Evolutionary conservation across 2,113 vertebrate species (phyloP), one percentile per base, ranked within the genome.

Genomic region (Eulemur rufifrons): DNA sequence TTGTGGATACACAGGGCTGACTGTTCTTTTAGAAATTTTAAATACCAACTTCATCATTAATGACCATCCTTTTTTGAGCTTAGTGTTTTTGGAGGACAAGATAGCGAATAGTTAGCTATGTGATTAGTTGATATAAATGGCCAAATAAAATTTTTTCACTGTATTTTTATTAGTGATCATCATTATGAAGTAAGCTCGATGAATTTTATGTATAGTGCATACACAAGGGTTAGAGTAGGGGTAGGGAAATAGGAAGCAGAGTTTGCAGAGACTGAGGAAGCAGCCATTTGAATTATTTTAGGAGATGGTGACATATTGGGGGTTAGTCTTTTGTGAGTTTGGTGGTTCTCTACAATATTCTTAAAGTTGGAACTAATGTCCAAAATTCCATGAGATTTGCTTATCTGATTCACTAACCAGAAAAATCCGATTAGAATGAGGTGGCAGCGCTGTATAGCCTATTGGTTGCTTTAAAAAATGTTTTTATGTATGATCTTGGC

Each of bases 381-480:
- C 66, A 82, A 32, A 82, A 87, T 34, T 92, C 47, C 23, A 1
- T 92, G 1, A 39, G 13, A 87, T 92, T 52, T 73, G 29, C 27
- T 63, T 87, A 64, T 63, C 59, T 95, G 52, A 56, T 92, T 91
- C 73, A 85, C 25, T 61, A 69, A 71, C 17, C 42, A 61, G 82
- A 50, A 93, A 78, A 93, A n/a, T 69, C 25, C 78, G 39, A 80
- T 59, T 85, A 71, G 37, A 84, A 69, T 68, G 39, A 76, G 54
- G 34, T 18, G 83, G 52, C 76, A 76, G 61, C 7, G 14, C 29
- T 42, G 5, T 8, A 9, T 76, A 76, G 20, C 18, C 21, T 63
- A 15, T 50, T 52, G 37, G 6, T 78, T n/a, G n/a, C 61, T 96
- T 94, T 54, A 76, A 69, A 90, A 90, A 94, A 39, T 81, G 34